A percentile compares a stretch with the other conserved stretches of the same genome.
Conservation (phyloP, 1,140 invertebrate species). For the Diachasmimorpha longicaudata region DNA sequence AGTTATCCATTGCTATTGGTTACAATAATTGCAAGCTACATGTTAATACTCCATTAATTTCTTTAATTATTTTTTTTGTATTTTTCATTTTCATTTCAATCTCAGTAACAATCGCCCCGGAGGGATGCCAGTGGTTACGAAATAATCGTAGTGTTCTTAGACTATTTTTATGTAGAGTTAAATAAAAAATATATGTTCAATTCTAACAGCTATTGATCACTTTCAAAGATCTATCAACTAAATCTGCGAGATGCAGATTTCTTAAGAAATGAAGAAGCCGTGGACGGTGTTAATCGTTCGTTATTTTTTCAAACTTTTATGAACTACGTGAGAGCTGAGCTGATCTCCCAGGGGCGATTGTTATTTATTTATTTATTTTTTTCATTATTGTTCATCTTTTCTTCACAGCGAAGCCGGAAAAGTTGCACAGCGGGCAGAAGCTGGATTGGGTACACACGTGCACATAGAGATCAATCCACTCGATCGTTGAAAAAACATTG, state of each 20-base stretch:
- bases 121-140: not conserved
- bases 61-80: not conserved
- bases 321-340: not conserved
- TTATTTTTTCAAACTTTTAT: not conserved
- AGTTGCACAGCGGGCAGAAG: not conserved
- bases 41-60: conserved; percentile 6
- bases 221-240: not conserved
- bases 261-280: not conserved
- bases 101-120: not conserved
- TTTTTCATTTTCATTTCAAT: conserved; percentile 16
- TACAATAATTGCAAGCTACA: conserved; percentile 3
- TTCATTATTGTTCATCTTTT: not conserved
- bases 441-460: conserved; percentile 1
- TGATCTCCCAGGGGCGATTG: not conserved
- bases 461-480: not conserved
- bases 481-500: not conserved
- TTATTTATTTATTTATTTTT: not conserved
- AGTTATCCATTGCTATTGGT: not conserved
- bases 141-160: not conserved
- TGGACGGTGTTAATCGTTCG: not conserved
- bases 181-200: conserved; percentile 18
- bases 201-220: conserved; percentile 6
- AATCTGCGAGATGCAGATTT: not conserved
- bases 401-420: not conserved
- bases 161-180: conserved; percentile 6